Evolutionary conservation across 2,888 invertebrate species (phyloP).

Genomic region (Neoitamus cyanurus): DNA sequence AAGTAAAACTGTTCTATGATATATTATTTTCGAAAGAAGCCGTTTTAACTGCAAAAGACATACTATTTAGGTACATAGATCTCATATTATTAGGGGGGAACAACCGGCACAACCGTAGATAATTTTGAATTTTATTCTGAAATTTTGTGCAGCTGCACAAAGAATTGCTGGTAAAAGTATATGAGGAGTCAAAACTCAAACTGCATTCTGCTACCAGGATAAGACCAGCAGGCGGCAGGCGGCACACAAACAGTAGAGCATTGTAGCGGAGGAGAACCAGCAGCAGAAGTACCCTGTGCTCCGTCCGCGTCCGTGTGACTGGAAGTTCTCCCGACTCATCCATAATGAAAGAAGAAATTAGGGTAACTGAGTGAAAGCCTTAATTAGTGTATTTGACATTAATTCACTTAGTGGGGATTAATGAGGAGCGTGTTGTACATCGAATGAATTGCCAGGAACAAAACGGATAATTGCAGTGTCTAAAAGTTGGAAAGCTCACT

Average conservation of each 20-base stretch:
- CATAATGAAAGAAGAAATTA: conserved; percentile 54
- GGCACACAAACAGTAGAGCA: not conserved
- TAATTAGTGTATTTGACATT: conserved; percentile 57
- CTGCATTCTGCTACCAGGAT: not conserved
- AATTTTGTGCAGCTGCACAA: not conserved
- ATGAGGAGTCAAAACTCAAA: no score
- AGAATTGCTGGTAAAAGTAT: no score
- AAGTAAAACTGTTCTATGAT: no score
- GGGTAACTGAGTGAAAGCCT: conserved; percentile 56
- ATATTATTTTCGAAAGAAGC: no score
- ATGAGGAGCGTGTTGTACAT: conserved; percentile 51
- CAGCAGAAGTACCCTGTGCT: not conserved
- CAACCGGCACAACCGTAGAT: no score
- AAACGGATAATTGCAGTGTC: conserved; percentile 42
- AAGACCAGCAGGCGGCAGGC: not conserved
- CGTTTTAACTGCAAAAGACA: no score
- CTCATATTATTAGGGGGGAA: no score
- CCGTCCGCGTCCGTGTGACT: no score
- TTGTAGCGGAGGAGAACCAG: not conserved
- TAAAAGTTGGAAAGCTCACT: conserved; percentile 38
- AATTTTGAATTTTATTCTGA: not conserved
- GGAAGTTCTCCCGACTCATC: conserved; percentile 28
- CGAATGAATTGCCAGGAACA: conserved; percentile 23
- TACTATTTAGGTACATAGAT: no score
- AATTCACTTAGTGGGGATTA: conserved; percentile 57